Conservation (phyloP, 2,888 invertebrate genomes). For the Sminthurinus aureus region DNA sequence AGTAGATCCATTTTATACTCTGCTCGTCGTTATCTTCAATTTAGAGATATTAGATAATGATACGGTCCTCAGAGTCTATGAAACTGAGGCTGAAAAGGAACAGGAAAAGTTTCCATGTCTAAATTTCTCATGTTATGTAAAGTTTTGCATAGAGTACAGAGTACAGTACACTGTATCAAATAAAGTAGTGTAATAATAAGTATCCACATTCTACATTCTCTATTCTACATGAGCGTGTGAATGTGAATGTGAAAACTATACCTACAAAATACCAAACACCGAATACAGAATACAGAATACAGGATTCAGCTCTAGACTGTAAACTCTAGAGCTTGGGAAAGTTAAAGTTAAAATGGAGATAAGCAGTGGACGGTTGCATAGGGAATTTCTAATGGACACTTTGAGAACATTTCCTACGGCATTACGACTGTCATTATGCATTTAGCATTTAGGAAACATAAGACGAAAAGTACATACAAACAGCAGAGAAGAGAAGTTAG, state of each 20-base stretch:
- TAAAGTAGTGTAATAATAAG: not conserved
- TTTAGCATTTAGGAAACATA: conserved; percentile 19
- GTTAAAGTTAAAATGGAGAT: not conserved
- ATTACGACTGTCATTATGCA: conserved; percentile 29
- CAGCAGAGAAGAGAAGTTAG: not conserved
- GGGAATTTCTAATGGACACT: conserved; percentile 36
- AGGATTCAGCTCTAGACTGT: too few species aligned
- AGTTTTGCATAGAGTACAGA: too few species aligned
- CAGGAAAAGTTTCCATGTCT: not conserved
- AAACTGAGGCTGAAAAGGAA: not conserved
- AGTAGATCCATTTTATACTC: too few species aligned
- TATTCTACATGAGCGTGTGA: not conserved
- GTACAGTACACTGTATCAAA: not conserved
- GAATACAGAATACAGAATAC: too few species aligned
- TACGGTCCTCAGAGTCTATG: not conserved
- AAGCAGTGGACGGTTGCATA: conserved; percentile 20
- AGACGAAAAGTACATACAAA: not conserved
- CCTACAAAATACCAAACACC: too few species aligned
- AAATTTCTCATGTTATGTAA: not conserved
- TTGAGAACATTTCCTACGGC: conserved; percentile 27
- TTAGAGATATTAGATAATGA: too few species aligned
- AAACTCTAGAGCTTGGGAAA: not conserved
- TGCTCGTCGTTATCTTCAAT: too few species aligned
- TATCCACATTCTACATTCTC: conserved; percentile 18
- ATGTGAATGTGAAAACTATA: not conserved